Percentiles rank a stretch among this genome's conserved stretches.
These are phyloP conservation scores for Heliconius aoede DNA, from an alignment of 2,888 invertebrate genomes.

Conservation along the genomic window DNA sequence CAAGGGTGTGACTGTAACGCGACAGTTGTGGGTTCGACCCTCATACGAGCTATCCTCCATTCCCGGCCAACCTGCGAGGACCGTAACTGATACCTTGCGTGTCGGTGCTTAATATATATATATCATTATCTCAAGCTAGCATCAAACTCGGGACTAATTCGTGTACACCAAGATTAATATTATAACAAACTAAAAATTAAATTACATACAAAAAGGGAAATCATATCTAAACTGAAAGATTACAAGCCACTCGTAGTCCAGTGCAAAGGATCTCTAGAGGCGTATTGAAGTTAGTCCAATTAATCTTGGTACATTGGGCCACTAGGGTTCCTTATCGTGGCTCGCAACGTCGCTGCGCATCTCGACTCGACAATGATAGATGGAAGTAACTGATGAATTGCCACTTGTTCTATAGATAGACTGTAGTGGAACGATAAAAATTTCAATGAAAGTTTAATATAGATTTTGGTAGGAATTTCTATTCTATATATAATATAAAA, in stretches of 20 bases:
- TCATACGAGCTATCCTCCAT: no score
- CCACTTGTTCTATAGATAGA: slow-evolving; percentile 48
- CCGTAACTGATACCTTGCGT: no score
- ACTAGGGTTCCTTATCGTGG: slow-evolving; percentile 61
- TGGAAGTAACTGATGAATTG: slow-evolving; percentile 68
- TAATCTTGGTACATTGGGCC: slow-evolving; percentile 57
- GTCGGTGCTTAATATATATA: neutral
- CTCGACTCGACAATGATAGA: slow-evolving; percentile 68
- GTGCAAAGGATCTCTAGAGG: slow-evolving; percentile 32
- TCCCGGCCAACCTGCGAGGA: no score
- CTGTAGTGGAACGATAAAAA: slow-evolving; percentile 36
- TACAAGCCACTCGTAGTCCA: neutral
- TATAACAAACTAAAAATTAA: neutral
- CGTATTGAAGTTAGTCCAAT: slow-evolving; percentile 51
- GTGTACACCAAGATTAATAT: neutral
- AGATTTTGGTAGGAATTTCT: neutral
- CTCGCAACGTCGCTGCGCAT: slow-evolving; percentile 64
- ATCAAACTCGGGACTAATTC: no score
- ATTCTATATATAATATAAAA: neutral
- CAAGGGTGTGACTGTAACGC: no score
- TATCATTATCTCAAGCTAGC: no score
- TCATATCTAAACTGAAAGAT: slow-evolving; percentile 6
- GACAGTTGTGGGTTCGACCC: no score
- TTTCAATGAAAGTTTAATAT: slow-evolving; percentile 6
- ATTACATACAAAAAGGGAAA: neutral